Evolutionary conservation across 2,888 invertebrate species (phyloP).

Genomic region (Baccha elongata): DNA sequence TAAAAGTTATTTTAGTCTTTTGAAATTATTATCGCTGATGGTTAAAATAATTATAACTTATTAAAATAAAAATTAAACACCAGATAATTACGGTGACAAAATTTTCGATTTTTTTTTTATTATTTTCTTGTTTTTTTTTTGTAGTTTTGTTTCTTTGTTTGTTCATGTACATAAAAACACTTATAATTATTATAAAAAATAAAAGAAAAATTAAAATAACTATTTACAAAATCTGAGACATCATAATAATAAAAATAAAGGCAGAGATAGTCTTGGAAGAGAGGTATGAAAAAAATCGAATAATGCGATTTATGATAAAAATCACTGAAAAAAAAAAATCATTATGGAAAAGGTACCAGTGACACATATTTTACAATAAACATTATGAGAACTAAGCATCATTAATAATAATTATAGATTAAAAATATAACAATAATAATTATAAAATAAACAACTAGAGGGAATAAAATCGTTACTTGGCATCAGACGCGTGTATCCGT

Average conservation of each 20-base stretch:
- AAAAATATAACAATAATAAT: slow-evolving; percentile 53
- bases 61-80: background rate
- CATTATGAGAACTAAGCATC: slow-evolving; percentile 67
- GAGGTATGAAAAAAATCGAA: slow-evolving; percentile 56
- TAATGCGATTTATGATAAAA: slow-evolving; percentile 52
- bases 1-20: slow-evolving; percentile 29
- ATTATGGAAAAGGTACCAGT: slow-evolving; percentile 71
- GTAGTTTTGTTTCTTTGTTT: slow-evolving; percentile 63
- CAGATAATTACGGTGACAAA: slow-evolving; percentile 66
- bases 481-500: slow-evolving; percentile 73
- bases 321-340: slow-evolving; percentile 50
- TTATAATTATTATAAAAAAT: slow-evolving; percentile 62
- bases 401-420: slow-evolving; percentile 53
- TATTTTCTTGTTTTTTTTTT: slow-evolving; percentile 68
- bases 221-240: slow-evolving; percentile 70
- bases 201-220: slow-evolving; percentile 47
- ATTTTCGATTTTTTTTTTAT: slow-evolving; percentile 71
- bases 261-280: slow-evolving; percentile 53
- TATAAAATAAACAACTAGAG: slow-evolving; percentile 73
- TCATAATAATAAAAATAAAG: slow-evolving; percentile 40
- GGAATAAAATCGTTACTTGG: slow-evolving; percentile 74
- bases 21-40: background rate
- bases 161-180: slow-evolving; percentile 69
- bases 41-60: background rate
- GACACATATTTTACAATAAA: slow-evolving; percentile 63